A percentile compares a stretch with the other conserved stretches of the same genome.
Conservation (phyloP, 2,113 vertebrate genomes). For the Osmerus mordax region DNA sequence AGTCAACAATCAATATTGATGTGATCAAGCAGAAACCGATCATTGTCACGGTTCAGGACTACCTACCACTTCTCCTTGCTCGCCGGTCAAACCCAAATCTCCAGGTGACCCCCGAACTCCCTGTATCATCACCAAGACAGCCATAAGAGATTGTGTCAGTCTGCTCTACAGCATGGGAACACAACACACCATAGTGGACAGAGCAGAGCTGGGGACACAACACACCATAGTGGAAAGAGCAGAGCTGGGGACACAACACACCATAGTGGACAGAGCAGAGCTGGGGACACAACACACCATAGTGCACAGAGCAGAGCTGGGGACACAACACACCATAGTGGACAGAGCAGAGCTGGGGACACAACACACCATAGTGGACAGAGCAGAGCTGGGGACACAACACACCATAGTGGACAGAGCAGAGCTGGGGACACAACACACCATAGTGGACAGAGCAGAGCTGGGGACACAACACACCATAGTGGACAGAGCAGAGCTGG, state of each 20-base stretch:
- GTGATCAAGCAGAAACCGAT: not conserved
- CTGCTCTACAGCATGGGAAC: slow-evolving; percentile 8
- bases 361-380: slow-evolving; percentile 11
- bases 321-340: too few species aligned
- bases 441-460: slow-evolving; percentile 8
- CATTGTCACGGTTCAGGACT: slow-evolving; percentile 24
- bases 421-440: too few species aligned
- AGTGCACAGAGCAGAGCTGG: slow-evolving; percentile 3
- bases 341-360: not conserved
- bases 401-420: slow-evolving; percentile 11
- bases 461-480: too few species aligned
- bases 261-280: slow-evolving; percentile 8
- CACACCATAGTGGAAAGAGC: slow-evolving; percentile 11
- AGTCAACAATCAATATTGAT: too few species aligned
- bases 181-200: slow-evolving; percentile 4
- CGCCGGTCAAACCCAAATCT: slow-evolving; percentile 61
- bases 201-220: not conserved
- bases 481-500: slow-evolving; percentile 5
- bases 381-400: not conserved
- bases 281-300: too few species aligned
- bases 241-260: too few species aligned
- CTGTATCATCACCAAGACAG: slow-evolving; percentile 52
- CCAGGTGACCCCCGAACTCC: slow-evolving; percentile 67
- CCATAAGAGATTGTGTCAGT: slow-evolving; percentile 18
- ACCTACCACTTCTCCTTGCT: slow-evolving; percentile 62